Evolutionary conservation across 2,888 invertebrate species (phyloP).

Genomic region (Drosophila nr. perissopoda): DNA sequence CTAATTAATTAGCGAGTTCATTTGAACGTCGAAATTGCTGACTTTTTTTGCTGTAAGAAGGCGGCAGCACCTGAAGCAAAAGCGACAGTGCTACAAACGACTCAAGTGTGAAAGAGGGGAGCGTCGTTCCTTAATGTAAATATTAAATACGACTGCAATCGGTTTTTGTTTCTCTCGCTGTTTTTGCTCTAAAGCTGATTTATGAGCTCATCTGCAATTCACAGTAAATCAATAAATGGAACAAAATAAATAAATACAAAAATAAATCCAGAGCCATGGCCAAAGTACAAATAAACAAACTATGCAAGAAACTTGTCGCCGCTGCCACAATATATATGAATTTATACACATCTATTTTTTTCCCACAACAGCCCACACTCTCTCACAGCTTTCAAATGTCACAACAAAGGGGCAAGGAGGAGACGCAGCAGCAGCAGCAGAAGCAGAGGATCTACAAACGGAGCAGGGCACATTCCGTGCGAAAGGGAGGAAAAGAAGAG

Average conservation of each 20-base stretch:
- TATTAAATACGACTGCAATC: slow-evolving; percentile 14
- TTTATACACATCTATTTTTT: slow-evolving; percentile 24
- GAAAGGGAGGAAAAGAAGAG: slow-evolving; percentile 12
- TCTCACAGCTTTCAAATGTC: slow-evolving; percentile 42
- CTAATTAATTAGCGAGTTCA: slow-evolving; percentile 61
- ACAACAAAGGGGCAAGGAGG: slow-evolving; percentile 37
- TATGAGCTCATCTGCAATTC: slow-evolving; percentile 52
- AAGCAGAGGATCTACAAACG: slow-evolving; percentile 6
- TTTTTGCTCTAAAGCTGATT: slow-evolving; percentile 17
- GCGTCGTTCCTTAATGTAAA: slow-evolving; percentile 1
- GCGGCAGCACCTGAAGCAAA: slow-evolving; percentile 15
- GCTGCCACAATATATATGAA: slow-evolving; percentile 16
- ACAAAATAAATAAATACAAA: background rate
- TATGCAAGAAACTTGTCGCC: slow-evolving; percentile 46
- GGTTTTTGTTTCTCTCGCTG: background rate
- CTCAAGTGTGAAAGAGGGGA: background rate
- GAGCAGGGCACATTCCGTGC: slow-evolving; percentile 5
- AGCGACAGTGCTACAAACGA: background rate
- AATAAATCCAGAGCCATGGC: slow-evolving; percentile 19
- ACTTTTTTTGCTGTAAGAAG: slow-evolving; percentile 36
- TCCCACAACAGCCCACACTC: slow-evolving; percentile 59
- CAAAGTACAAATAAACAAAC: slow-evolving; percentile 34
- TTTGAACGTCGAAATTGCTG: slow-evolving; percentile 41
- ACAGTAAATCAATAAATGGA: slow-evolving; percentile 35
- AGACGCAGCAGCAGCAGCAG: background rate